A percentile compares a stretch with the other conserved stretches of the same genome.
Evolutionary conservation across 1,140 invertebrate species (phyloP).

Genomic region (Hyles euphorbiae): DNA sequence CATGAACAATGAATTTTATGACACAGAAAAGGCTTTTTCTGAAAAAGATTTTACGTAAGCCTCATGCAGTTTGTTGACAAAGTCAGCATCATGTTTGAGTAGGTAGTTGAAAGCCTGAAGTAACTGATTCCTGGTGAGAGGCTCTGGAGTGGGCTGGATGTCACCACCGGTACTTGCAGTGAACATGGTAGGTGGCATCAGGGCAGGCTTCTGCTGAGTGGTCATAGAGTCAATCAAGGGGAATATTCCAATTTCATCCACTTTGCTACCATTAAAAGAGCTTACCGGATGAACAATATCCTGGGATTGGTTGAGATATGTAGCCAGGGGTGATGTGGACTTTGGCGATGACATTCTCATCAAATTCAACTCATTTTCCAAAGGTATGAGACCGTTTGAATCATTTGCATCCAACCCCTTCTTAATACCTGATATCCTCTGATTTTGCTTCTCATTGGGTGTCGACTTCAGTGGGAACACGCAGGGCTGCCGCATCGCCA

Average conservation of each 20-base stretch:
- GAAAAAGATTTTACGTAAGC: constrained; percentile 91
- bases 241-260: constrained; percentile 58
- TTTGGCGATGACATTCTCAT: constrained; percentile 73
- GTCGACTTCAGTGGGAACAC: constrained; percentile 69
- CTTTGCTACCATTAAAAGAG: constrained; percentile 64
- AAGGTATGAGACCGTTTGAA: constrained; percentile 56
- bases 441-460: constrained; percentile 58
- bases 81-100: constrained; percentile 90
- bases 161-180: constrained; percentile 61
- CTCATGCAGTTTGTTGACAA: constrained; percentile 91
- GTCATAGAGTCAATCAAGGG: constrained; percentile 70
- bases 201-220: constrained; percentile 79
- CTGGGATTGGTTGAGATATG: constrained; percentile 69
- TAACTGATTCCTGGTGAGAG: constrained; percentile 90
- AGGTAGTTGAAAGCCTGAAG: constrained; percentile 92
- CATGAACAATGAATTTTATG: constrained; percentile 48
- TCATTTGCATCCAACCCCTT: constrained; percentile 49
- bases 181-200: constrained; percentile 91
- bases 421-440: constrained; percentile 50
- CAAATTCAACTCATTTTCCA: constrained; percentile 75
- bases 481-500: constrained; percentile 46
- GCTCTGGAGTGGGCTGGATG: constrained; percentile 76
- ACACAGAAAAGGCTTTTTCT: constrained; percentile 79
- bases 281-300: constrained; percentile 50
- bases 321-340: constrained; percentile 67